Conservation (phyloP, 2,888 invertebrate species). For the Coelinius sp. region DNA sequence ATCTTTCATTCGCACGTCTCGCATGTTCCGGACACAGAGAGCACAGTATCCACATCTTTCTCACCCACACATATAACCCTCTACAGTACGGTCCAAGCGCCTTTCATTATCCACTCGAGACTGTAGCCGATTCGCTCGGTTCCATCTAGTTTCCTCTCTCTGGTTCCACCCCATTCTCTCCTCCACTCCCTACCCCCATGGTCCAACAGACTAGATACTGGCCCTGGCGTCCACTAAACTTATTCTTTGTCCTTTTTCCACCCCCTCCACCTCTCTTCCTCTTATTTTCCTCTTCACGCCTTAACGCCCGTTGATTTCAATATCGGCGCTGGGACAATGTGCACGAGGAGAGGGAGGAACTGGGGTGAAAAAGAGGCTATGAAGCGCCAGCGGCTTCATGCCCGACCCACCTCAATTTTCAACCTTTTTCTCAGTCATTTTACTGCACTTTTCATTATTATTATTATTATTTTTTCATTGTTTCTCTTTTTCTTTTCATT, state of each 20-base stretch:
- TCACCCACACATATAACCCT: not conserved
- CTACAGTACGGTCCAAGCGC: not conserved
- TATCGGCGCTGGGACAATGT: conserved; percentile 45
- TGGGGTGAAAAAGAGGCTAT: conserved; percentile 19
- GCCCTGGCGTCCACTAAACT: conserved; percentile 14
- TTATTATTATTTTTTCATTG: conserved; percentile 33
- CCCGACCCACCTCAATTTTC: conserved; percentile 45
- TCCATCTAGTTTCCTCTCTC: conserved; percentile 52
- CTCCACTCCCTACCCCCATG: not conserved
- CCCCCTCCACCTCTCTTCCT: not conserved
- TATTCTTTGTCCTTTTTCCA: conserved; percentile 1
- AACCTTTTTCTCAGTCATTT: conserved; percentile 35
- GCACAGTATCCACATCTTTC: conserved; percentile 10
- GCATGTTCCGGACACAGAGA: conserved; percentile 33
- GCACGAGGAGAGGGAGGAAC: conserved; percentile 23
- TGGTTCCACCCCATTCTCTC: conserved; percentile 4
- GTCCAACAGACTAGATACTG: conserved; percentile 7
- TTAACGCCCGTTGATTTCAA: conserved; percentile 60
- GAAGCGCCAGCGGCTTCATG: conserved; percentile 41
- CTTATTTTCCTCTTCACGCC: conserved; percentile 32
- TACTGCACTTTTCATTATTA: conserved; percentile 20
- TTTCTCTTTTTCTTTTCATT: not conserved
- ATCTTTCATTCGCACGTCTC: conserved; percentile 40
- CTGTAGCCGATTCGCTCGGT: conserved; percentile 48
- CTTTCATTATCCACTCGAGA: conserved; percentile 42